Evolutionary conservation across 2,797 vertebrate species (phyloP).

Genomic region (Pogoniulus pusillus): DNA sequence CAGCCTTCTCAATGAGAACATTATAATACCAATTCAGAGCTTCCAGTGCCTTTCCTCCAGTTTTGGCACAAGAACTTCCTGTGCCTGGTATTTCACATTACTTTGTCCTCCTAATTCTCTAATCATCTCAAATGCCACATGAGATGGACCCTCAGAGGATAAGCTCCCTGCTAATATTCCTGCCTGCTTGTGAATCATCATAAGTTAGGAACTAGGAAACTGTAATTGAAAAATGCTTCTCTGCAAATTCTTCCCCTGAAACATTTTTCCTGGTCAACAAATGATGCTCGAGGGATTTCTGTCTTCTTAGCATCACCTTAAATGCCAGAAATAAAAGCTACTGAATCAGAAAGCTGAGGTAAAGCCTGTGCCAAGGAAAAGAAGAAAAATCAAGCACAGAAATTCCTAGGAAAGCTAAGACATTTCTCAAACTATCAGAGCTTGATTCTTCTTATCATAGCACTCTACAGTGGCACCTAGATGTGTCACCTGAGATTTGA

Average conservation of each 20-base stretch:
- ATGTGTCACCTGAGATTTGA: not conserved
- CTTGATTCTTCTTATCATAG: not conserved
- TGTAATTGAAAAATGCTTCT: slow-evolving; percentile 30
- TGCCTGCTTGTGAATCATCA: slow-evolving; percentile 4
- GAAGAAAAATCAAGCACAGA: not conserved
- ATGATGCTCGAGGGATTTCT: not conserved
- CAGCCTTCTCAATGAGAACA: not conserved
- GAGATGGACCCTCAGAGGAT: slow-evolving; percentile 25
- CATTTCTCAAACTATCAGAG: not conserved
- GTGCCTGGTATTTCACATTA: slow-evolving; percentile 40
- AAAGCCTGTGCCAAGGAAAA: not conserved
- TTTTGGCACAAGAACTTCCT: not conserved
- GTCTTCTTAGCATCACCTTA: not conserved
- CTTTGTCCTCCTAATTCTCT: slow-evolving; percentile 40
- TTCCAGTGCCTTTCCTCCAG: not conserved
- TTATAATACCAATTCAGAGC: not conserved
- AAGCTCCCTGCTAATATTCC: slow-evolving; percentile 10
- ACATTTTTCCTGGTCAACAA: slow-evolving; percentile 1
- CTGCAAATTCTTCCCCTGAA: not conserved
- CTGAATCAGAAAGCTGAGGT: not conserved
- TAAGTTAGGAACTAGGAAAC: not conserved
- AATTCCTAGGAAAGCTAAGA: not conserved
- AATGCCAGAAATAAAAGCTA: not conserved
- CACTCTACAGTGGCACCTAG: not conserved
- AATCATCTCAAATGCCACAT: slow-evolving; percentile 44